Evolutionary conservation across 2,113 vertebrate genomes (phyloP).

Genomic region (Tachysurus fulvidraco): DNA sequence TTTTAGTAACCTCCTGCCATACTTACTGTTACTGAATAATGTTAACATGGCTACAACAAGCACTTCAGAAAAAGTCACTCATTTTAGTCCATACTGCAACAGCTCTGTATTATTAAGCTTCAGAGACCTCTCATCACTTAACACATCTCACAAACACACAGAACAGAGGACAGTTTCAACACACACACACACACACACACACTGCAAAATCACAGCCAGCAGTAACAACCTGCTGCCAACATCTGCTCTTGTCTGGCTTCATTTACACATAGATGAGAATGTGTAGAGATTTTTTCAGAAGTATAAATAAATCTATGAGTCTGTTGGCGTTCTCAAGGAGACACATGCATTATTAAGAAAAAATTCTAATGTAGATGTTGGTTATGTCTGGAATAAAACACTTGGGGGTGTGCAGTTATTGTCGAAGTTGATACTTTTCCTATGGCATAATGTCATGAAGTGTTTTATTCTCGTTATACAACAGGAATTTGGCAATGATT

Average conservation of each 20-base stretch:
- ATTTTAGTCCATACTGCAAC: constrained; percentile 34
- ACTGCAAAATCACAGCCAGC: not conserved
- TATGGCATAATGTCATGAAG: not conserved
- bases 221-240: constrained; percentile 19
- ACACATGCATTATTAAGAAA: not conserved
- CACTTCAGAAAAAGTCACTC: constrained; percentile 27
- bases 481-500: not conserved
- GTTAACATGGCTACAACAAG: not conserved
- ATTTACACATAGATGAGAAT: not conserved
- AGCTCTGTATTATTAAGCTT: constrained; percentile 41
- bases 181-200: constrained; percentile 45
- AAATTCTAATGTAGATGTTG: not conserved
- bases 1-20: not conserved
- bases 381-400: not conserved
- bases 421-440: not conserved
- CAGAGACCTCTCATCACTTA: constrained; percentile 45
- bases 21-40: not conserved
- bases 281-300: not conserved
- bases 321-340: not conserved
- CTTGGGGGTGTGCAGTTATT: not conserved
- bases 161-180: not conserved
- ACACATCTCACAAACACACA: constrained; percentile 58
- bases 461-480: not conserved
- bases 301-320: not conserved
- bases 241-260: constrained; percentile 2